These are phyloP conservation scores for Thermophis baileyi DNA, from an alignment of 2,113 vertebrate genomes.

Conservation along the genomic window DNA sequence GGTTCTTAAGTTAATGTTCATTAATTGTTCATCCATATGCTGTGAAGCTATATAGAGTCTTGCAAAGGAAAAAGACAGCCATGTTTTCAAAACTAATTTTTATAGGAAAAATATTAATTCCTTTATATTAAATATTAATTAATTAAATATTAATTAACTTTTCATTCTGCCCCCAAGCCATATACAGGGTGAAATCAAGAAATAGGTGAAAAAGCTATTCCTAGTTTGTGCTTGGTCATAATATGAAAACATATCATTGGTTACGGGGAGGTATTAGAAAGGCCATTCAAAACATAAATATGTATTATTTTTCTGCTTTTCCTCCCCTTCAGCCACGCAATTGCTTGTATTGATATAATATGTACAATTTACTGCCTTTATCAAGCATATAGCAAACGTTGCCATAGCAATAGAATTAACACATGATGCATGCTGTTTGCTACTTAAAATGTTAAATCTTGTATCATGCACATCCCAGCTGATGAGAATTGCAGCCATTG, in stretches of 20 bases:
- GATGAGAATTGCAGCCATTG: conserved; percentile 11
- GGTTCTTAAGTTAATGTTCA: background rate
- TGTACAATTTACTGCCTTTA: background rate
- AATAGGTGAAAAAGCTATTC: background rate
- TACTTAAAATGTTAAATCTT: conserved; percentile 24
- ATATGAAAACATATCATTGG: conserved; percentile 27
- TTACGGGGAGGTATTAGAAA: conserved; percentile 9
- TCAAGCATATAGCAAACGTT: background rate
- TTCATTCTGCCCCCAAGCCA: rapidly evolving
- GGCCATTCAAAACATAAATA: conserved; percentile 5
- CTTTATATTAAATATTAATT: no score
- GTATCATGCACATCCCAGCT: conserved; percentile 2
- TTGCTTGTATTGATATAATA: background rate
- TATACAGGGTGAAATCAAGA: background rate
- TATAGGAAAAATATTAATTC: background rate
- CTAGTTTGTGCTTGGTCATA: conserved; percentile 9
- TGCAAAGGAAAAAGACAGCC: background rate
- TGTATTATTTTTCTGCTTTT: background rate
- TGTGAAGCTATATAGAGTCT: background rate
- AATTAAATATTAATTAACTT: background rate
- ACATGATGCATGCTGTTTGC: background rate
- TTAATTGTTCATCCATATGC: background rate
- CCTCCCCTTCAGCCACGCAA: no score
- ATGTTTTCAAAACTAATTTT: background rate
- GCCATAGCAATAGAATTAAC: conserved; percentile 13